Percentiles rank a stretch among this genome's conserved stretches.
phyloP scores from a whole-genome alignment of 2,888 invertebrate species.

The Belgica antarctica region DNA sequence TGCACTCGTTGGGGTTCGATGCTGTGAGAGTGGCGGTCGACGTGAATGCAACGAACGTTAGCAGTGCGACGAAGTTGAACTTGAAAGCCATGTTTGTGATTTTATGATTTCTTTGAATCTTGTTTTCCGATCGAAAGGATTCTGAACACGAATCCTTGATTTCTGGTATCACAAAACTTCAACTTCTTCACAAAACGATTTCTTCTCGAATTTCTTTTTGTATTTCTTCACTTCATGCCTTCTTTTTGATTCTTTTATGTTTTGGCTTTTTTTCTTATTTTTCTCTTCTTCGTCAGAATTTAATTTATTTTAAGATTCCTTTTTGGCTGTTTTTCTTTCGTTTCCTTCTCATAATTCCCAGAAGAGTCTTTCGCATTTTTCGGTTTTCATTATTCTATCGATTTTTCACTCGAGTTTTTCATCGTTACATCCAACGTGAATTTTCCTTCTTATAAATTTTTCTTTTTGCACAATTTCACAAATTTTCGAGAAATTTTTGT shows the following conservation, averaged over 20 bases:
- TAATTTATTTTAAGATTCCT: constrained; percentile 36
- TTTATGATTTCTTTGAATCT: not conserved
- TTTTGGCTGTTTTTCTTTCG: constrained; percentile 29
- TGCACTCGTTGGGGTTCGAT: constrained; percentile 24
- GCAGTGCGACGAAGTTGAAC: constrained; percentile 12
- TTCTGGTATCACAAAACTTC: not conserved
- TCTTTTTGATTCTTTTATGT: constrained; percentile 1
- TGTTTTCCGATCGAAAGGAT: not conserved
- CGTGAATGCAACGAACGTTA: constrained; percentile 4
- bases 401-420: constrained; percentile 39
- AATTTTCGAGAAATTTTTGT: not conserved
- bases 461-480: constrained; percentile 19
- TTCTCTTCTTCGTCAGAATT: constrained; percentile 9
- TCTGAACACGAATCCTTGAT: not conserved
- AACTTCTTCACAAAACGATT: not conserved
- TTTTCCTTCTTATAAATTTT: constrained; percentile 27
- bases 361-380: constrained; percentile 39
- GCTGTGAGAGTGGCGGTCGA: not conserved
- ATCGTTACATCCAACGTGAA: constrained; percentile 24
- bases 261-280: constrained; percentile 22
- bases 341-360: constrained; percentile 43
- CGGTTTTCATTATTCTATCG: constrained; percentile 37
- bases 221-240: constrained; percentile 8
- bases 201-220: not conserved
- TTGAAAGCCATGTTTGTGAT: constrained; percentile 38